phyloP scores from a whole-genome alignment of 2,113 vertebrate species.

The Australoheros scitulus region DNA sequence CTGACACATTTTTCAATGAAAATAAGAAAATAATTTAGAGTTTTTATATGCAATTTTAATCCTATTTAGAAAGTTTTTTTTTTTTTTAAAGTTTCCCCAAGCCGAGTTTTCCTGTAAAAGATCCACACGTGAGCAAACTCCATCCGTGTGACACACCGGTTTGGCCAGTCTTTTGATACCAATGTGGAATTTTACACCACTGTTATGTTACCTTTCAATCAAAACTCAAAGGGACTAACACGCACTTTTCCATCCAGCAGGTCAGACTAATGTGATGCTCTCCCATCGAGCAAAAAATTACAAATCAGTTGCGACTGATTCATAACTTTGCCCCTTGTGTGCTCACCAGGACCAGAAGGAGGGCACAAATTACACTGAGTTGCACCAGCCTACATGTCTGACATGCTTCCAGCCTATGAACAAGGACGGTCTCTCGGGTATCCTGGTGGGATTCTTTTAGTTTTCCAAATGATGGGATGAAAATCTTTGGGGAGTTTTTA shows the following conservation, averaged over 20 bases:
- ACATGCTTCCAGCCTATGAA: not conserved
- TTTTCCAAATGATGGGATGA: not conserved
- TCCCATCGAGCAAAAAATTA: not conserved
- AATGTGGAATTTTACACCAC: fast-evolving
- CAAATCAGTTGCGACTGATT: not conserved
- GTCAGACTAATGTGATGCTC: not conserved
- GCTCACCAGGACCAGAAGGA: conserved; percentile 13
- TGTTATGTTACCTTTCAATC: not conserved
- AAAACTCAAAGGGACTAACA: not conserved
- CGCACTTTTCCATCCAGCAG: not conserved
- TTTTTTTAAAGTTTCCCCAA: no score
- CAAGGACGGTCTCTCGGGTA: not conserved
- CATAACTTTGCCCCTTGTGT: not conserved
- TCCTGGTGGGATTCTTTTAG: not conserved
- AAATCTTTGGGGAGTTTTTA: not conserved
- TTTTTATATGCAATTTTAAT: no score
- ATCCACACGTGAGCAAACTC: no score
- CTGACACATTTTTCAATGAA: not conserved
- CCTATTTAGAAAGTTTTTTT: no score
- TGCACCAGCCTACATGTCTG: conserved; percentile 13
- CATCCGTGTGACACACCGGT: not conserved
- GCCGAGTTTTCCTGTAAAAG: no score
- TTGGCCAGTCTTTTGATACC: not conserved
- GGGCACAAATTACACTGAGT: not conserved
- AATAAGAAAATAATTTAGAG: not conserved